A percentile compares a stretch with the other conserved stretches of the same genome.
phyloP scores from a whole-genome alignment of 2,888 invertebrate genomes.

The Volucella inanis region DNA sequence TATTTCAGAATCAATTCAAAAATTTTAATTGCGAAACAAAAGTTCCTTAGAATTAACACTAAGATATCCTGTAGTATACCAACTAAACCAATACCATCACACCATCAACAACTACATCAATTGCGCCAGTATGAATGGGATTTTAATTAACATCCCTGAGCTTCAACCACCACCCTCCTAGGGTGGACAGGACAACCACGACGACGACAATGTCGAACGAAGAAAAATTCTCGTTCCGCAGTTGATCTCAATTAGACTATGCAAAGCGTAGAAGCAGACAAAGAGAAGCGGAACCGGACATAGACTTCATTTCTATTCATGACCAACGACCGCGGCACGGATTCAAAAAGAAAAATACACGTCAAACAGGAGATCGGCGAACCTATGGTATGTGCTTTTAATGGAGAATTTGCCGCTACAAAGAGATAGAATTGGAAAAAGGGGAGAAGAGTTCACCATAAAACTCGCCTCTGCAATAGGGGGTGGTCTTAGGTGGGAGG shows the following conservation, averaged over 20 bases:
- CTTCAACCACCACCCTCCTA: neutral
- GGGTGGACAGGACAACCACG: neutral
- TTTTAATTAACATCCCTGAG: conserved; percentile 28
- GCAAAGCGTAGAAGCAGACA: neutral
- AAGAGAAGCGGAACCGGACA: too few relatives aligned
- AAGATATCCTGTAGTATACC: neutral
- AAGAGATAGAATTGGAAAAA: neutral
- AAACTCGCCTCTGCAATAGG: too few relatives aligned
- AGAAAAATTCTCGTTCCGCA: neutral
- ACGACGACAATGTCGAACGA: neutral
- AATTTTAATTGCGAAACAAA: conserved; percentile 40
- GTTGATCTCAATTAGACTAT: conserved; percentile 44
- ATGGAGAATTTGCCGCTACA: neutral
- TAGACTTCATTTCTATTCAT: conserved; percentile 4
- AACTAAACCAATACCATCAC: neutral
- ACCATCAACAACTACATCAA: neutral
- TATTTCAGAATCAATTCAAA: conserved; percentile 26
- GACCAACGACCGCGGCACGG: neutral
- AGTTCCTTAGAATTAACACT: neutral
- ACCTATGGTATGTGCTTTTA: conserved; percentile 28
- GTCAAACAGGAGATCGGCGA: conserved; percentile 24
- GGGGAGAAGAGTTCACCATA: neutral
- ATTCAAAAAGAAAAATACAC: neutral
- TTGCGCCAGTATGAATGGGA: conserved; percentile 6
- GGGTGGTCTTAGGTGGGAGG: neutral